Evolutionary conservation across 1,140 invertebrate genomes (phyloP).

Genomic region (Bilobella aurantiaca): DNA sequence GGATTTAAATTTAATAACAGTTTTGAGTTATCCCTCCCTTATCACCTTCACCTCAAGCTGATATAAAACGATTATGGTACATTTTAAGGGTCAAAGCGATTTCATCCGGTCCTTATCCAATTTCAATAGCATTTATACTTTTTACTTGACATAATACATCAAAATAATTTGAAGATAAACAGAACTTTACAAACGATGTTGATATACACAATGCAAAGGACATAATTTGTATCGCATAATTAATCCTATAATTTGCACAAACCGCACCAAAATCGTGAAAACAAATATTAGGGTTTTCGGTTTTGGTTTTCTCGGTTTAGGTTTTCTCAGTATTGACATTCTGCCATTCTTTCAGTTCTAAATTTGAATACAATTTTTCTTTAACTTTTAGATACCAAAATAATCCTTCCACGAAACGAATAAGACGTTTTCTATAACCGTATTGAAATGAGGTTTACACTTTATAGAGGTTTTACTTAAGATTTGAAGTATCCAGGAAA

Average conservation of each 20-base stretch:
- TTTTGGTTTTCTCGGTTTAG: too few relatives aligned
- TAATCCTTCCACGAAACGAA: too few relatives aligned
- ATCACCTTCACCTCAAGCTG: background rate
- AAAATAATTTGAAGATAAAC: background rate
- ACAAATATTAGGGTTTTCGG: background rate
- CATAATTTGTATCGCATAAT: background rate
- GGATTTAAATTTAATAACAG: constrained; percentile 7
- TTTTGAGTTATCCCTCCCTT: background rate
- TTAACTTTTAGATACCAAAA: too few relatives aligned
- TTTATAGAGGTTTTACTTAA: too few relatives aligned
- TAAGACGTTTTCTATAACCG: too few relatives aligned
- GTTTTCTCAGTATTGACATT: too few relatives aligned
- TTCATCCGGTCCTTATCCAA: background rate
- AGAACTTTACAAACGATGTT: background rate
- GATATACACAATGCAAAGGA: background rate
- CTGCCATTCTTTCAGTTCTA: too few relatives aligned
- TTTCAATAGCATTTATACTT: background rate
- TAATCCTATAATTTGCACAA: background rate
- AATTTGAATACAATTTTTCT: too few relatives aligned
- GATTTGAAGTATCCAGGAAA: too few relatives aligned
- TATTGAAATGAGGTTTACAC: too few relatives aligned
- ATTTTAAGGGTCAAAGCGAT: background rate
- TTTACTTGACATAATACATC: background rate
- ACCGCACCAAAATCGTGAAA: background rate
- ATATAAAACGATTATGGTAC: background rate